These are phyloP conservation scores for Hydractinia symbiolongicarpus DNA, from an alignment of 30 jellyfish, hydroid and myxozoan species.

Conservation along the genomic window DNA sequence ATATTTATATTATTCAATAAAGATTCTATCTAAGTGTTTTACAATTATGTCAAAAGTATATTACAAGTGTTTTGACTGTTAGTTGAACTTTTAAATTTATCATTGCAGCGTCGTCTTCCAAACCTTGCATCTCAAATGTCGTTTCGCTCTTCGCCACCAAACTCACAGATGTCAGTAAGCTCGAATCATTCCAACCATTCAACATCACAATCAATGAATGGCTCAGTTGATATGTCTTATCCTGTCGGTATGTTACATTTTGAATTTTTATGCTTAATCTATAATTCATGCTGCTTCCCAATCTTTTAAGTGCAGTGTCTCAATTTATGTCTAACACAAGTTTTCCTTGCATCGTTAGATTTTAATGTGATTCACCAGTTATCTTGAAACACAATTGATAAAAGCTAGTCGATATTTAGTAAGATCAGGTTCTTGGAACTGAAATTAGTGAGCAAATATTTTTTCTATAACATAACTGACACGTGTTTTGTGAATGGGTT, in stretches of 20 bases:
- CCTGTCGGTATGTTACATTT: neutral
- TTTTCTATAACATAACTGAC: too few species aligned
- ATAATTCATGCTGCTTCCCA: neutral
- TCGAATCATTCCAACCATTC: slow-evolving; percentile 7
- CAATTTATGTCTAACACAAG: neutral
- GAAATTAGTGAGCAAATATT: too few species aligned
- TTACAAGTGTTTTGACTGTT: too few species aligned
- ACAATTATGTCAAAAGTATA: too few species aligned
- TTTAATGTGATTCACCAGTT: neutral
- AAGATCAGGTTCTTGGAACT: too few species aligned
- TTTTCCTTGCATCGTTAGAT: neutral
- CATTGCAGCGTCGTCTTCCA: slow-evolving; percentile 59
- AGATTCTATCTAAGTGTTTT: too few species aligned
- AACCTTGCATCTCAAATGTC: slow-evolving; percentile 66
- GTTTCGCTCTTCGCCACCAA: slow-evolving; percentile 48
- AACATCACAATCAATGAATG: slow-evolving; percentile 2
- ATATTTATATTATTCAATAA: too few species aligned
- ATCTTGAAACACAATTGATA: too few species aligned
- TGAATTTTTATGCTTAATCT: neutral
- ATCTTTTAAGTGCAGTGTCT: neutral
- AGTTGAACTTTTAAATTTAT: too few species aligned
- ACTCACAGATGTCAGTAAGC: slow-evolving; percentile 19
- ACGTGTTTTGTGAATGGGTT: slow-evolving; percentile 7
- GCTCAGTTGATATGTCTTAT: slow-evolving; percentile 8
- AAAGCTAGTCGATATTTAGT: too few species aligned